Evolutionary conservation across 2,888 invertebrate species (phyloP), one percentile per base, ranked within the genome.

Genomic region (Amorpha juglandis): DNA sequence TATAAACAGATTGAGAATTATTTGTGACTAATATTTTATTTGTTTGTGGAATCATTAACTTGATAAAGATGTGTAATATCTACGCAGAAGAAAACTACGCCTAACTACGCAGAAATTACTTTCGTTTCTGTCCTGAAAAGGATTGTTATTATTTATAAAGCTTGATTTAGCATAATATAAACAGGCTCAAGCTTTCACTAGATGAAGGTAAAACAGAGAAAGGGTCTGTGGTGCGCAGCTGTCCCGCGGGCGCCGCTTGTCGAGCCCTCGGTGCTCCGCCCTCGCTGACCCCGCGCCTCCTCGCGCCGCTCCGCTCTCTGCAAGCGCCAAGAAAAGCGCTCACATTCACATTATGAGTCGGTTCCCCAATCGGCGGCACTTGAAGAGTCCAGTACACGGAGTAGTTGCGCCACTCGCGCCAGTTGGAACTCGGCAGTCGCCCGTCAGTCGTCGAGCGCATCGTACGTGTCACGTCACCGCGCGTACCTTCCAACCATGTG

Each of bases 221-320:
- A 90, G 91, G 90, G 92, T 90, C 87, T 80, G 81, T 74, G 83
- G 79, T 82, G 87, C 87, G 90, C 92, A 92, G 91, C 91, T 92
- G 92, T 92, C 90, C 91, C 82, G 86, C 85, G 87, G 89, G 89
- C 82, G 86, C 84, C 83, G 78, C 75, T 74, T 75, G 81, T 73
- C 4, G 27, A 4, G 27, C 84, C 77, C 50, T 50, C 50, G 85
- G 87, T 81, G 87, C 85, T 87, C 85, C 89, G 88, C 89, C 88
- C 90, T 86, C 86, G 82, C 86, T 87, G 88, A 87, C 87, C 87
- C 83, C 84, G 82, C 85, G 82, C 82, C 80, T 80, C 78, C 55
- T 33, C 48, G 48, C 52, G 19, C 58, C 78, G 76, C 78, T 72
- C 78, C 78, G 79, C 82, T 76, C 75, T 75, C 79, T 68, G 75